Evolutionary conservation across 2,797 vertebrate species (phyloP), one percentile per base, ranked within the genome.

Genomic region (Malurus splendens): DNA sequence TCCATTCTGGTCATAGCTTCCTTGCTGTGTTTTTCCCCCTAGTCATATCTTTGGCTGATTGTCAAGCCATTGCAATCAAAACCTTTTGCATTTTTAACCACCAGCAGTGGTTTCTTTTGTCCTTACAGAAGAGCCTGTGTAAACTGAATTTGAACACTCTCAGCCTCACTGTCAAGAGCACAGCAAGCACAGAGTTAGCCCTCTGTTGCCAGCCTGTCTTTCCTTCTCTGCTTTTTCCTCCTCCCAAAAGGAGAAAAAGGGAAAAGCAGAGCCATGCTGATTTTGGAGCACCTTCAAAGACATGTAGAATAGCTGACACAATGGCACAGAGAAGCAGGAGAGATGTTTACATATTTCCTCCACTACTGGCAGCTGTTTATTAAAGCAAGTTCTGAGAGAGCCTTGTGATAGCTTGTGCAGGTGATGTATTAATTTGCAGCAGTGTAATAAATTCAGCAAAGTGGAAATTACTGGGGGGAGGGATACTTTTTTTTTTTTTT

Each of bases 201-300:
- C 68, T 84, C 72, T 81, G 54, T 87, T 93, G 72, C 59, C 54
- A 87, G 77, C 66, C 87, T 76, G 51, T 86, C 56, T 70, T 91
- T 73, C 71, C 60, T 86, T 87, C 72, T 87, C 79, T 73, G 60
- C 74, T 84, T 75, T 87, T 91, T 86, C 55, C 28, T 93, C 47
- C 47, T 92, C 78, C 66, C 55, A 45, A 87, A 95, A 87, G 32
- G 54, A 91, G 61, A 84, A 89, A 64, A 93, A 90, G 42, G 71
- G 83, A 86, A 91, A 89, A 88, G 64, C 68, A 83, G 80, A 91
- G 64, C 77, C 89, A 16, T 87, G 92, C 87, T 93, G 95, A 41
- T 86, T 94, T 87, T 95, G 95, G 95, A 93, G 60, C 42, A 79
- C 93, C 89, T 87, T 95, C 90, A 95, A 92, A 94, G 93, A 51